A percentile compares a stretch with the other conserved stretches of the same genome.
Conservation (phyloP, 2,888 invertebrate species). For the Polymixis flavicincta region DNA sequence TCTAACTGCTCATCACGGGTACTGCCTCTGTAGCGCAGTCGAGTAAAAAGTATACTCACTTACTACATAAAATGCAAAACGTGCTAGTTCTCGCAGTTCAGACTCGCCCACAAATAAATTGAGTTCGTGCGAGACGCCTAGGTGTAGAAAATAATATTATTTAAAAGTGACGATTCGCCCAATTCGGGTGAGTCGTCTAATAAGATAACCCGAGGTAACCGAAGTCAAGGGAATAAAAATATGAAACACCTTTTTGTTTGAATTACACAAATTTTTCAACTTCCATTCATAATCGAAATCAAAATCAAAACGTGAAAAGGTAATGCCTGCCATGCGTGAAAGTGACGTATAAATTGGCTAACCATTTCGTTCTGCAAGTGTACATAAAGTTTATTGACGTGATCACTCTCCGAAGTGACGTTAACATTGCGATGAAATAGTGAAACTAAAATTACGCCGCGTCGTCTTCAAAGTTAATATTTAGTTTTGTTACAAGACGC, state of each 20-base stretch:
- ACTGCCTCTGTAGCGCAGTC: too few species aligned
- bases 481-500: constrained; percentile 5
- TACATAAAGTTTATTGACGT: constrained; percentile 20
- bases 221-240: not conserved
- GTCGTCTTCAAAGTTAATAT: constrained; percentile 7
- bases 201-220: not conserved
- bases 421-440: constrained; percentile 3
- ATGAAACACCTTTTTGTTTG: not conserved
- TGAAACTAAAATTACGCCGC: constrained; percentile 8
- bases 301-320: not conserved
- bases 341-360: not conserved
- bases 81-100: too few species aligned
- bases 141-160: too few species aligned
- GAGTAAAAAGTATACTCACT: too few species aligned
- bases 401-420: constrained; percentile 5
- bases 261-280: not conserved
- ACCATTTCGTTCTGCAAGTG: not conserved
- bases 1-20: too few species aligned
- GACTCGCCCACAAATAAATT: too few species aligned
- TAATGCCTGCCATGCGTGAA: not conserved
- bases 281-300: not conserved
- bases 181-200: too few species aligned
- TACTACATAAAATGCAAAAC: too few species aligned
- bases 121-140: too few species aligned
- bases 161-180: too few species aligned